Conservation (phyloP, 2,797 vertebrate species). For the Dipus sagitta region DNA sequence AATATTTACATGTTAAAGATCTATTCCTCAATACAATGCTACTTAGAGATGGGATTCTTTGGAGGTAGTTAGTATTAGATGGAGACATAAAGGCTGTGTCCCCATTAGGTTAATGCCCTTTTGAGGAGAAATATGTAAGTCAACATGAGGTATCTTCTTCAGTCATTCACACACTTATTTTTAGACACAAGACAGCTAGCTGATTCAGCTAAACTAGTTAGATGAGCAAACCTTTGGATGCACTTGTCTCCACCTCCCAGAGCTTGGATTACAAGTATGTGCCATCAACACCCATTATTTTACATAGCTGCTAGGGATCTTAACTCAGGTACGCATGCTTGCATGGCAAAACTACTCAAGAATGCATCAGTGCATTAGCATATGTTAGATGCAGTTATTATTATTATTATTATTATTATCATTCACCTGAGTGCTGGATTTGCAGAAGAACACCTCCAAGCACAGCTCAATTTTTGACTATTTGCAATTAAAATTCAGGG, state of each 20-base stretch:
- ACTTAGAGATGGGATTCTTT: background rate
- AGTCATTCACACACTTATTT: too few relatives aligned
- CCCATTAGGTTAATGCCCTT: accelerated
- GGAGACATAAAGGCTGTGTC: background rate
- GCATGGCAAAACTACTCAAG: too few relatives aligned
- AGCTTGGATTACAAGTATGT: background rate
- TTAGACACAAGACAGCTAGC: too few relatives aligned
- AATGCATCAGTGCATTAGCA: too few relatives aligned
- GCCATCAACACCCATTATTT: too few relatives aligned
- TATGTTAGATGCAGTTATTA: too few relatives aligned
- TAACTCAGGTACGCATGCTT: too few relatives aligned
- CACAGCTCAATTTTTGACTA: background rate
- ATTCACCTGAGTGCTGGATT: too few relatives aligned
- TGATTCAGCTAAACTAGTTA: too few relatives aligned
- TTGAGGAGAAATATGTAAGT: background rate
- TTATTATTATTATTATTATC: too few relatives aligned
- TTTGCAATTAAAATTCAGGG: background rate
- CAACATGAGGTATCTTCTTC: too few relatives aligned
- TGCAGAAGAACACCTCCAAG: background rate
- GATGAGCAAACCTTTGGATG: background rate
- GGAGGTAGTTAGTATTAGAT: background rate
- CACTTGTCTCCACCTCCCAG: background rate
- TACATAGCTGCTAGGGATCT: too few relatives aligned
- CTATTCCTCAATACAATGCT: background rate
- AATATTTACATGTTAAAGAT: background rate